Evolutionary conservation across 2,797 vertebrate genomes (phyloP).

Genomic region (Eurystomus glaucurus): DNA sequence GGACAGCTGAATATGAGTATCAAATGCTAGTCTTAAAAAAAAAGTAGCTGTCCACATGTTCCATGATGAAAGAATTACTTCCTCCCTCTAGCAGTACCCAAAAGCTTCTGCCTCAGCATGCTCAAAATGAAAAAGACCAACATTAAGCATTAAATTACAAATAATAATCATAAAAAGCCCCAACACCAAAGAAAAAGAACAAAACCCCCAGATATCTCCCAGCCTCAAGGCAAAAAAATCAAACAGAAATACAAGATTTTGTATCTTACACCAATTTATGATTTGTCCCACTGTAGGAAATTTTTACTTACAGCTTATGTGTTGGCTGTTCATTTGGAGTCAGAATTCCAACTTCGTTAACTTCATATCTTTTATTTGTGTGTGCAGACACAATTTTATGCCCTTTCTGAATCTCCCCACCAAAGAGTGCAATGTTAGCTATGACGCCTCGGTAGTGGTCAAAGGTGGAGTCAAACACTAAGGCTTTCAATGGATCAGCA

Average conservation of each 20-base stretch:
- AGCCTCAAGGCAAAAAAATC: not conserved
- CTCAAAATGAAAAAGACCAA: not conserved
- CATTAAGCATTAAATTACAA: not conserved
- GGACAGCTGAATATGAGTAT: slow-evolving; percentile 33
- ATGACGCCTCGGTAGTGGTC: slow-evolving; percentile 95
- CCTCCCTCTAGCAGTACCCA: not conserved
- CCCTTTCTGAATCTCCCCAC: slow-evolving; percentile 90
- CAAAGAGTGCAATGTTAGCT: slow-evolving; percentile 92
- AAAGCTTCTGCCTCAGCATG: not conserved
- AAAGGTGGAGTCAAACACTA: slow-evolving; percentile 96
- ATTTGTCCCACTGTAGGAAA: not conserved
- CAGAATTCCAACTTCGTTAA: slow-evolving; percentile 94
- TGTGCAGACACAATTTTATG: slow-evolving; percentile 90
- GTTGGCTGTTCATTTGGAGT: slow-evolving; percentile 90
- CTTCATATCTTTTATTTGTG: slow-evolving; percentile 91
- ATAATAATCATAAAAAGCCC: not conserved
- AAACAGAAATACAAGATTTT: not conserved
- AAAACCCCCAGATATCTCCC: not conserved
- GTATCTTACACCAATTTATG: not conserved
- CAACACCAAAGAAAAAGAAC: not conserved
- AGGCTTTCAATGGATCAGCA: slow-evolving; percentile 89
- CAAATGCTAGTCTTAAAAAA: not conserved
- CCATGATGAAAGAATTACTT: not conserved
- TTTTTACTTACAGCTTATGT: slow-evolving; percentile 88
- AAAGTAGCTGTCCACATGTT: not conserved